Evolutionary conservation across 2,888 invertebrate species (phyloP).

Genomic region (Rhyacophila evoluta): DNA sequence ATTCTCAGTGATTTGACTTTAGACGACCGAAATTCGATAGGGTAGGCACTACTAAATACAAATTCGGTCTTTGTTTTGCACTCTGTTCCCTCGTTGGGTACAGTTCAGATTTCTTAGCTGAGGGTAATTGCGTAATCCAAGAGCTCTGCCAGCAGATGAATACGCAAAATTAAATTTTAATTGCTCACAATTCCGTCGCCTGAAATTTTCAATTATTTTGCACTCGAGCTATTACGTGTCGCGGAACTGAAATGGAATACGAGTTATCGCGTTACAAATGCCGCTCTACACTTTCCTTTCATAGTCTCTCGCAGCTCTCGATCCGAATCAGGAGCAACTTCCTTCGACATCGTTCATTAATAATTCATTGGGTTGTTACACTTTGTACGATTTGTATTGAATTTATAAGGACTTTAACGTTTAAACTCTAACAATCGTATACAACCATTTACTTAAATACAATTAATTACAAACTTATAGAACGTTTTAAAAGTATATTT

Average conservation of each 20-base stretch:
- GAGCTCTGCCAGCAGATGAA: background rate
- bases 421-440: background rate
- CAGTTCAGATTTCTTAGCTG: constrained; percentile 24
- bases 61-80: constrained; percentile 13
- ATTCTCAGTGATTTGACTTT: constrained; percentile 3
- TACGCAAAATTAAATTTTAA: constrained; percentile 35
- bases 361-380: constrained; percentile 15
- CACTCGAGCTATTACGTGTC: constrained; percentile 27
- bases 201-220: constrained; percentile 40
- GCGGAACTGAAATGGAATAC: constrained; percentile 15
- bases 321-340: background rate
- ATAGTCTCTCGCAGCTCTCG: background rate
- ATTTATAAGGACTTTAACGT: background rate
- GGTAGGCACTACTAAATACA: background rate
- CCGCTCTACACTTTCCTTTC: constrained; percentile 6
- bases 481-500: no score
- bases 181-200: constrained; percentile 28
- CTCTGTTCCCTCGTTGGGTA: background rate
- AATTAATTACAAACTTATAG: background rate
- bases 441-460: background rate
- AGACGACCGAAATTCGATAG: background rate
- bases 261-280: constrained; percentile 40
- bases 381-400: constrained; percentile 6
- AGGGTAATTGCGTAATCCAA: constrained; percentile 18
- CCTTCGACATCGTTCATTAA: constrained; percentile 22